A percentile compares a stretch with the other conserved stretches of the same genome.
Conservation (phyloP, 64 coral and sea anemone species). For the Stichodactyla mertensii region DNA sequence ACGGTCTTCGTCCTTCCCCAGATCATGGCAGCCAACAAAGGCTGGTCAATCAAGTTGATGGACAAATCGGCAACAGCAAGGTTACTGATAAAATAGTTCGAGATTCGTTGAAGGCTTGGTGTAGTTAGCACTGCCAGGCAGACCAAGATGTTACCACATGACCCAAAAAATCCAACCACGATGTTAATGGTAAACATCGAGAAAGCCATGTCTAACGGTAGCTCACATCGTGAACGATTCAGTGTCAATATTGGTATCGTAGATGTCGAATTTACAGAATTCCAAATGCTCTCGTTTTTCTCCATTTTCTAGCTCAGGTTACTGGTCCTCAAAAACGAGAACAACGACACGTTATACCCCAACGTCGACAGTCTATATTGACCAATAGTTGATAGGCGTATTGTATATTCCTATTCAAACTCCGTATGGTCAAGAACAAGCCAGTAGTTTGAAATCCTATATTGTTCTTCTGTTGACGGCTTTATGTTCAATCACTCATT, state of each 20-base stretch:
- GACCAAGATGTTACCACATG: constrained; percentile 63
- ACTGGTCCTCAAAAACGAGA: no score
- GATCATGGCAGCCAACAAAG: constrained; percentile 58
- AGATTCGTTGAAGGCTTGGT: constrained; percentile 37
- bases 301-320: background rate
- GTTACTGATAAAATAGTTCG: constrained; percentile 65
- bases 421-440: no score
- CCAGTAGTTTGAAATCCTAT: background rate
- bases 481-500: background rate
- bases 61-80: constrained; percentile 73
- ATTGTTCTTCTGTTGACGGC: background rate
- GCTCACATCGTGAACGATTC: background rate
- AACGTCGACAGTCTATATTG: no score
- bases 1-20: background rate
- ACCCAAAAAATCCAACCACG: constrained; percentile 48
- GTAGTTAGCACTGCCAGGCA: constrained; percentile 62
- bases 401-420: no score
- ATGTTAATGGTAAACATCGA: constrained; percentile 54
- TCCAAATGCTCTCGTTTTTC: background rate
- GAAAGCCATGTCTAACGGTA: background rate
- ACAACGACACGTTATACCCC: no score
- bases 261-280: background rate
- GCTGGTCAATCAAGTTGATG: constrained; percentile 56
- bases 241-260: background rate
- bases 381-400: no score